Percentiles rank a stretch among this genome's conserved stretches.
phyloP scores from a whole-genome alignment of 2,888 invertebrate genomes.

The Drosophila recens region DNA sequence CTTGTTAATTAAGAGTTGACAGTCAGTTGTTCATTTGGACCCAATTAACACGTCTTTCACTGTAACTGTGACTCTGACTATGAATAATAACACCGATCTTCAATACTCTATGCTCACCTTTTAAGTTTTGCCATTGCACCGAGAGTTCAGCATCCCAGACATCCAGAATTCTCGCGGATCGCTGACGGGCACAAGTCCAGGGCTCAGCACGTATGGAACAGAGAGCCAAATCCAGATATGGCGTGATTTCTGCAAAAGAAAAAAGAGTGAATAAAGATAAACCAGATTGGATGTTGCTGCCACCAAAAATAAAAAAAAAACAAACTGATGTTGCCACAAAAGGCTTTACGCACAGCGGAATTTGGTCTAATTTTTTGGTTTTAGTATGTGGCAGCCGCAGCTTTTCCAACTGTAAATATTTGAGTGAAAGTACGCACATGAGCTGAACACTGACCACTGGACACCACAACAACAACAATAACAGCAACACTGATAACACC shows the following conservation, averaged over 20 bases:
- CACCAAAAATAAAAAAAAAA: not conserved
- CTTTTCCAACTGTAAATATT: slow-evolving; percentile 69
- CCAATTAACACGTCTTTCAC: slow-evolving; percentile 48
- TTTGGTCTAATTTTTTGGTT: slow-evolving; percentile 60
- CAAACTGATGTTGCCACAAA: slow-evolving; percentile 14
- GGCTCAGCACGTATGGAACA: slow-evolving; percentile 86
- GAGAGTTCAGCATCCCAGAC: slow-evolving; percentile 82
- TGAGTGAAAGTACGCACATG: slow-evolving; percentile 69
- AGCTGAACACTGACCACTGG: slow-evolving; percentile 42
- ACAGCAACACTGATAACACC: slow-evolving; percentile 47
- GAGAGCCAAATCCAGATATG: slow-evolving; percentile 86
- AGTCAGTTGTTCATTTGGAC: not conserved
- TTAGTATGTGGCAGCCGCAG: slow-evolving; percentile 43
- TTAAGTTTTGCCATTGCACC: slow-evolving; percentile 83
- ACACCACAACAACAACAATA: slow-evolving; percentile 7
- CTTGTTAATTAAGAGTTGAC: slow-evolving; percentile 19
- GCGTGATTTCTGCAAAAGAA: slow-evolving; percentile 84
- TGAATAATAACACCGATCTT: not conserved
- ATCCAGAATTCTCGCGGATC: slow-evolving; percentile 86
- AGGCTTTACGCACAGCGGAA: slow-evolving; percentile 34
- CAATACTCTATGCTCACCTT: slow-evolving; percentile 73
- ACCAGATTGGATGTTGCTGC: slow-evolving; percentile 5
- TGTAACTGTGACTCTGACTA: not conserved
- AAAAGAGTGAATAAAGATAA: not conserved
- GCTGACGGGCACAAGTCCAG: slow-evolving; percentile 87